Conservation (phyloP, 1,140 invertebrate species). For the Hylyphantes graminicola region DNA sequence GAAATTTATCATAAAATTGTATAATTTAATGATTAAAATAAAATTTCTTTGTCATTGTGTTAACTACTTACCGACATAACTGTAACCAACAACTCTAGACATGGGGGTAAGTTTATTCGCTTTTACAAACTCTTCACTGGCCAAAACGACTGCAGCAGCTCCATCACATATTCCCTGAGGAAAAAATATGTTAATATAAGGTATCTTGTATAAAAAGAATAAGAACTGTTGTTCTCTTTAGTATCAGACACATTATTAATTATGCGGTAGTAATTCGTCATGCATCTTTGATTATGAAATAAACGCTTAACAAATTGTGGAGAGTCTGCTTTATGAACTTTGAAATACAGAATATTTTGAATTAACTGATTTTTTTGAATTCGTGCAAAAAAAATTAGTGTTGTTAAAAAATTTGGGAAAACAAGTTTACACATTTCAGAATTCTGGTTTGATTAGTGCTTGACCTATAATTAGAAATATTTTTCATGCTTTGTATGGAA, state of each 20-base stretch:
- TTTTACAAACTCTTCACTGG: constrained; percentile 85
- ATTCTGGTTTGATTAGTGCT: background rate
- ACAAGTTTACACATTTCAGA: background rate
- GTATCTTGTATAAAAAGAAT: background rate
- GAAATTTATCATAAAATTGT: too few relatives aligned
- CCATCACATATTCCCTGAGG: constrained; percentile 93
- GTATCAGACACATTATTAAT: background rate
- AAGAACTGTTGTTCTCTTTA: background rate
- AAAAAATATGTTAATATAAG: constrained; percentile 24
- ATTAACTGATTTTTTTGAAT: too few relatives aligned
- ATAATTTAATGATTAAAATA: too few relatives aligned
- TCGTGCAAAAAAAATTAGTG: background rate
- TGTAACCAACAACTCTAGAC: constrained; percentile 70
- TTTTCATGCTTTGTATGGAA: background rate
- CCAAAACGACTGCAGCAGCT: constrained; percentile 85
- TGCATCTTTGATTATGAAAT: too few relatives aligned
- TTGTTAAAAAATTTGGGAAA: background rate
- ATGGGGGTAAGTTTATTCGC: constrained; percentile 79
- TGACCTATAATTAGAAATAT: background rate
- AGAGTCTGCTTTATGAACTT: too few relatives aligned
- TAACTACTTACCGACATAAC: constrained; percentile 63
- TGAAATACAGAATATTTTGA: too few relatives aligned
- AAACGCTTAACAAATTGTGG: too few relatives aligned
- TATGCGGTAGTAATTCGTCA: too few relatives aligned
- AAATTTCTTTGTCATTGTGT: too few relatives aligned